A percentile compares a stretch with the other conserved stretches of the same genome.
Conservation (phyloP, 2,888 invertebrate species). For the Epirrita christyi region DNA sequence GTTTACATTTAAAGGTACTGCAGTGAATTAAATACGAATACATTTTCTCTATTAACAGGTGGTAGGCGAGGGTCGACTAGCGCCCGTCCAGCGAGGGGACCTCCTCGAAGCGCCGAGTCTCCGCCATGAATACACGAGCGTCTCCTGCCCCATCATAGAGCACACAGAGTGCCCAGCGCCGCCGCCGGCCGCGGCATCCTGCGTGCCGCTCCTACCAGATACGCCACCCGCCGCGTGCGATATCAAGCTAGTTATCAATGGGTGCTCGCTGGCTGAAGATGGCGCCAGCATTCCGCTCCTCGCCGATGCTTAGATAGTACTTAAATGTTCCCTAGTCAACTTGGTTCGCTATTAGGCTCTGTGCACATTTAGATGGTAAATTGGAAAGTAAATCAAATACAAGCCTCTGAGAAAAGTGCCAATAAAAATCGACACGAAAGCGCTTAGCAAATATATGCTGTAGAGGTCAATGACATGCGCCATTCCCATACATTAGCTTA, state of each 20-base stretch:
- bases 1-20: too few species aligned
- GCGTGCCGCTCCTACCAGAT: slow-evolving; percentile 35
- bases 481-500: too few species aligned
- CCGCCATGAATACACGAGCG: slow-evolving; percentile 83
- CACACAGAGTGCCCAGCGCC: slow-evolving; percentile 55
- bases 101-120: slow-evolving; percentile 78
- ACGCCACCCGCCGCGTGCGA: slow-evolving; percentile 29
- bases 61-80: slow-evolving; percentile 84
- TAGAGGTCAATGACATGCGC: too few species aligned
- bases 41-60: slow-evolving; percentile 63
- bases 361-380: slow-evolving; percentile 2
- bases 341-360: slow-evolving; percentile 20
- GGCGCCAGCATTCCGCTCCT: slow-evolving; percentile 72
- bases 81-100: slow-evolving; percentile 76
- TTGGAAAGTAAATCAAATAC: too few species aligned
- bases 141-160: slow-evolving; percentile 90
- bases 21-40: too few species aligned
- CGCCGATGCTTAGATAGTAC: slow-evolving; percentile 59
- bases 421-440: too few species aligned
- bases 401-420: too few species aligned
- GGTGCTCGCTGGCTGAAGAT: slow-evolving; percentile 64
- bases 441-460: too few species aligned
- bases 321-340: slow-evolving; percentile 24
- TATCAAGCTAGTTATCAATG: slow-evolving; percentile 58
- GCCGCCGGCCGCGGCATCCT: slow-evolving; percentile 31